A percentile compares a stretch with the other conserved stretches of the same genome.
Conservation (phyloP, 2,113 vertebrate species). For the Caretta caretta region DNA sequence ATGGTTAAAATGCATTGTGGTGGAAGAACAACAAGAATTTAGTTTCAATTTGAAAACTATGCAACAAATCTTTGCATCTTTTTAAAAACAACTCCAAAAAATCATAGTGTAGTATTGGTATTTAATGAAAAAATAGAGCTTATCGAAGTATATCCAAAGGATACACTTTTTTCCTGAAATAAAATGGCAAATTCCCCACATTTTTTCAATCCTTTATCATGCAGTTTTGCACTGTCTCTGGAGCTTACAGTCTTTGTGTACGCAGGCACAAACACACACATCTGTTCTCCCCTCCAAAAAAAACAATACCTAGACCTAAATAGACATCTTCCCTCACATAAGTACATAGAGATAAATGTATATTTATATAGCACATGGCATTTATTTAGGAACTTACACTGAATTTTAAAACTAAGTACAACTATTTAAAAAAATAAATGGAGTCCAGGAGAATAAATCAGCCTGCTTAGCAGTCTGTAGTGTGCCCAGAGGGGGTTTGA, state of each 20-base stretch:
- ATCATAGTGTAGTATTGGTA: not conserved
- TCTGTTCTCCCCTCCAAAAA: not conserved
- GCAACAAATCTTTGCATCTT: not conserved
- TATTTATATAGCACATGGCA: not conserved
- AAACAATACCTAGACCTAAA: not conserved
- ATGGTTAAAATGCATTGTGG: not conserved
- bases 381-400: not conserved
- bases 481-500: not conserved
- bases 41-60: not conserved
- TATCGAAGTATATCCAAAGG: not conserved
- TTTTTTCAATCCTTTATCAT: not conserved
- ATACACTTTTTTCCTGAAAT: not conserved
- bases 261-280: not conserved
- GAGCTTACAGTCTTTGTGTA: not conserved
- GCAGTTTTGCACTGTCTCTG: not conserved
- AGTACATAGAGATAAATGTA: not conserved
- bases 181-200: not conserved
- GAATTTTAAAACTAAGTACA: not conserved
- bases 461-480: not conserved
- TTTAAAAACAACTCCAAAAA: not conserved
- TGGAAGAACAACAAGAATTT: not conserved
- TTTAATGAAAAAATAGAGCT: not conserved
- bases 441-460: not conserved
- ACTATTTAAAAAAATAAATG: not conserved
- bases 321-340: not conserved